Evolutionary conservation across 2,113 vertebrate genomes (phyloP).

Genomic region (Ochotona princeps): DNA sequence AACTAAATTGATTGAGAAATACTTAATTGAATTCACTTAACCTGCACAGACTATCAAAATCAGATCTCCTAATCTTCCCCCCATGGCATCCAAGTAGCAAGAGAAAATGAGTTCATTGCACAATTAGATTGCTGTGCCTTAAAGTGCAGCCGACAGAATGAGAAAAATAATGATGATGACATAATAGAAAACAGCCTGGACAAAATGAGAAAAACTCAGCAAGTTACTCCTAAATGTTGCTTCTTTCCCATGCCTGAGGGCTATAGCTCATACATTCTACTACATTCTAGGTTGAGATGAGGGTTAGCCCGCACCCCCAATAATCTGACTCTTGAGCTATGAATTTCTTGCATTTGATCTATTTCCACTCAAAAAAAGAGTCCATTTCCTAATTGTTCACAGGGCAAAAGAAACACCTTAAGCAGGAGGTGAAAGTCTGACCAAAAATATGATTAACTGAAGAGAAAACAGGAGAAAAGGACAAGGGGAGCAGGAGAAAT

Average conservation of each 20-base stretch:
- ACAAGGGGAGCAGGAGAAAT: not conserved
- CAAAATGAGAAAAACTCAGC: not conserved
- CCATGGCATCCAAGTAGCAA: not conserved
- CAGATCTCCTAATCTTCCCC: not conserved
- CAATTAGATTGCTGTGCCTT: not conserved
- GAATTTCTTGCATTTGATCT: not conserved
- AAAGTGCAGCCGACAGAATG: not conserved
- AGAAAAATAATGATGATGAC: not conserved
- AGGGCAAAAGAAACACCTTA: not conserved
- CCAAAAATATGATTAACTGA: not conserved
- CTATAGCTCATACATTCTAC: too few species aligned
- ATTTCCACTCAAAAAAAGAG: not conserved
- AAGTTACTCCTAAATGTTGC: not conserved
- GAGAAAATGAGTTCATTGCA: not conserved
- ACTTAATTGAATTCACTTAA: not conserved
- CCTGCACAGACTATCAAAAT: not conserved
- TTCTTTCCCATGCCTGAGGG: not conserved
- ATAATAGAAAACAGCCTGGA: not conserved
- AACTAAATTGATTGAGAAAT: not conserved
- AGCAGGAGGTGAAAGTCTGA: not conserved
- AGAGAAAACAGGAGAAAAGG: not conserved
- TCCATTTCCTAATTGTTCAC: not conserved
- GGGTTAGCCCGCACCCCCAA: not conserved
- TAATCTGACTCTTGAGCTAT: rapidly evolving
- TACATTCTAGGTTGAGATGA: too few species aligned